These are phyloP conservation scores for Neria commutata DNA, from an alignment of 2,888 invertebrate species.

Conservation along the genomic window DNA sequence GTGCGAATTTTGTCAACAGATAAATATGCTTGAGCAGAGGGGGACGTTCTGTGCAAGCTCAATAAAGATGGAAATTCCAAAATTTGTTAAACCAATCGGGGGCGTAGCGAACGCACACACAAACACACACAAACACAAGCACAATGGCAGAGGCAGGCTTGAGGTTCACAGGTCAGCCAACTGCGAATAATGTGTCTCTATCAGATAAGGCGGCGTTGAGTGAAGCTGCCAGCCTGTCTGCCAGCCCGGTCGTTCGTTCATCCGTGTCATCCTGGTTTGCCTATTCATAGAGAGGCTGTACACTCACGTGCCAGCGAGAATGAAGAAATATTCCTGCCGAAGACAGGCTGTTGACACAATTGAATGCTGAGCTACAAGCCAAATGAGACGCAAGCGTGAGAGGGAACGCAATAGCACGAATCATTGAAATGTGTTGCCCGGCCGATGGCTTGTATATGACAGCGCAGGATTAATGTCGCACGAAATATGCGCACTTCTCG, in stretches of 20 bases:
- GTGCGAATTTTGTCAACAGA: neutral
- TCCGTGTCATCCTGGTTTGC: constrained; percentile 8
- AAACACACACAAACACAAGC: too few relatives aligned
- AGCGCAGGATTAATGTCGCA: neutral
- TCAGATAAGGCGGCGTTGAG: constrained; percentile 42
- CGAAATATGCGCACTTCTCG: too few relatives aligned
- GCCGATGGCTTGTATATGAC: neutral
- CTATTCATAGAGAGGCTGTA: too few relatives aligned
- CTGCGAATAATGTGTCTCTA: constrained; percentile 48
- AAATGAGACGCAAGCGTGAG: neutral
- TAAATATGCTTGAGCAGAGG: neutral
- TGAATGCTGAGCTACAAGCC: too few relatives aligned
- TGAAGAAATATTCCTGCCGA: constrained; percentile 11
- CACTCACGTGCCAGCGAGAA: constrained; percentile 15
- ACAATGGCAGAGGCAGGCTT: too few relatives aligned
- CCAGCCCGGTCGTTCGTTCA: neutral
- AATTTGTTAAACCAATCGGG: constrained; percentile 1
- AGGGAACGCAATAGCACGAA: too few relatives aligned
- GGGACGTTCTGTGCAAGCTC: too few relatives aligned
- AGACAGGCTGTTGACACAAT: constrained; percentile 6
- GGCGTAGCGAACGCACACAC: too few relatives aligned
- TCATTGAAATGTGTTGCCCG: neutral
- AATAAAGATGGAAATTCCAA: neutral
- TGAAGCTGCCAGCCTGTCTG: constrained; percentile 20
- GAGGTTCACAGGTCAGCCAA: constrained; percentile 38